Percentiles rank a stretch among this genome's conserved stretches.
These are phyloP conservation scores for Gallinago nigripennis DNA, from an alignment of 2,797 vertebrate species.

Conservation along the genomic window DNA sequence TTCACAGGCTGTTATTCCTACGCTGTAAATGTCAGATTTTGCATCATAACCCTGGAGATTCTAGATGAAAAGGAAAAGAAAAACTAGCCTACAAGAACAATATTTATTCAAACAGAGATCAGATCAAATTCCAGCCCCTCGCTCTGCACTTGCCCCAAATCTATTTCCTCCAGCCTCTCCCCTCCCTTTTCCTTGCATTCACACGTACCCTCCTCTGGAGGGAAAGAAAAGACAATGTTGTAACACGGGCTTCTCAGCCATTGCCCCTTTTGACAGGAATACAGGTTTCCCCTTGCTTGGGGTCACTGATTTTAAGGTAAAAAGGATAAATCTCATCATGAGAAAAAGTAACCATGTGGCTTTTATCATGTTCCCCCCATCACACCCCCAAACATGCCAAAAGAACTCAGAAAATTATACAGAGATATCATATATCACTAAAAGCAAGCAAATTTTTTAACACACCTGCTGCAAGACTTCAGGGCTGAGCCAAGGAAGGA, in stretches of 20 bases:
- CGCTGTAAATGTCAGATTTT: conserved; percentile 97
- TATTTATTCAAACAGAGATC: not conserved
- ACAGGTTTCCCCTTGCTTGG: not conserved
- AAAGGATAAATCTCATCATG: not conserved
- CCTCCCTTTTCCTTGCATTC: not conserved
- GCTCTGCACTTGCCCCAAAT: not conserved
- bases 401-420: not conserved
- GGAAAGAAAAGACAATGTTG: not conserved
- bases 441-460: not conserved
- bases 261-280: not conserved
- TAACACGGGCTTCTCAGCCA: not conserved
- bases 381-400: rapidly evolving
- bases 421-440: not conserved
- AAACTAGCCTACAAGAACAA: not conserved
- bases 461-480: conserved; percentile 96
- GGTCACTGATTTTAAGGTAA: not conserved
- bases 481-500: conserved; percentile 96
- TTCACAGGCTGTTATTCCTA: conserved; percentile 97
- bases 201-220: not conserved
- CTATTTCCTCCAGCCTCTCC: not conserved
- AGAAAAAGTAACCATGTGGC: not conserved
- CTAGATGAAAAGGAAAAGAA: conserved; percentile 65
- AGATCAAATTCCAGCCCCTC: not conserved
- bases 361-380: not conserved
- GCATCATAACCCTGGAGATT: conserved; percentile 96